Base-by-base conservation (phyloP, 2,113 vertebrate species). In the Plotosus lineatus region DNA sequence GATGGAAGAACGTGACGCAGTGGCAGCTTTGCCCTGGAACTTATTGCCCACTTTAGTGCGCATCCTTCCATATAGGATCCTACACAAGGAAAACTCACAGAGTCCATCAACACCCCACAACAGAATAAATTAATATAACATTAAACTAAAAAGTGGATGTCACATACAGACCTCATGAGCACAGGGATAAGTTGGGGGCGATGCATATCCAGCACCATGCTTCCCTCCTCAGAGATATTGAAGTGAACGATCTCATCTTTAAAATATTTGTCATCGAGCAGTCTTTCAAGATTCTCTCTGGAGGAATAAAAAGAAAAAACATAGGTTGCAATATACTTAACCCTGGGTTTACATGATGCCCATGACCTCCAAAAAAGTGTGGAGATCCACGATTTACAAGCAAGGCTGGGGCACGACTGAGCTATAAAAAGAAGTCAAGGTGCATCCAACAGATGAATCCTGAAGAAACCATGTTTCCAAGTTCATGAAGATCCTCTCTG, bases 211-310 rank as follows among this genome's bases (percentile, higher is more conserved):
- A 96, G 94, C 4, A 99, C 94, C 31, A 96, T 89, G 1, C 92
- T 31, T 0, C 91, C 95, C 77, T 98, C 96, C 87, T 98, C 97
- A 17, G 96, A 95, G 85, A 99, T 95, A 88, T 93, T 97, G 86
- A 99, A 99, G 90, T 95, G 96, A 26, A 96, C 92, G 21, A 99
- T 96, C 90, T 98, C 97, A 82, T 98, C 97, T 89, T 98, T 99
- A 90, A 99, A 98, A 86, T 89, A 94, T 89, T 94, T 97, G 89
- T 99, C 97, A 0, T 99, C 95, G 85, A 99, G 90, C 0, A 99
- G 90, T 60, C 93, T 94, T 89, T 96, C 90, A n/a, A 99, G 93
- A 79, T 96, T 97, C 86, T 97, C 96, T 88, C 98, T 99, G 86
- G 40, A 77, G 15, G 26, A 72, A 48, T 50, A 77, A 51, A 21